Percentiles rank a stretch among this genome's conserved stretches.
Evolutionary conservation across 2,113 vertebrate genomes (phyloP).

Genomic region (Tachuris rubrigastra): DNA sequence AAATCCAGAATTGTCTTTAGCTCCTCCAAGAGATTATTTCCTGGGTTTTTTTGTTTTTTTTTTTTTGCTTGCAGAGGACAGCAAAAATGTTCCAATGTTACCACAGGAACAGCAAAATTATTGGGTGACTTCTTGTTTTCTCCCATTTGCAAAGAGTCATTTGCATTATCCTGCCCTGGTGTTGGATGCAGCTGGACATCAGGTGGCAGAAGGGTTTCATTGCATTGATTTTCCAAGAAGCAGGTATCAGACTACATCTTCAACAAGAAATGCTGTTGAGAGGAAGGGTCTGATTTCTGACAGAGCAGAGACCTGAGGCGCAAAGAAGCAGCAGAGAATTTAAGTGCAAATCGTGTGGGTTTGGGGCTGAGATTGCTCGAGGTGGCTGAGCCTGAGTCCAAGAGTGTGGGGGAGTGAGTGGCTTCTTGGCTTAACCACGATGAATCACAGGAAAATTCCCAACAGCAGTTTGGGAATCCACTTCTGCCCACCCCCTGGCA

Average conservation of each 20-base stretch:
- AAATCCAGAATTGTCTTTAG: neutral
- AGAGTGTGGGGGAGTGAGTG: neutral
- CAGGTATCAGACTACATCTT: neutral
- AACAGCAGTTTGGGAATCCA: neutral
- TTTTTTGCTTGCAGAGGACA: neutral
- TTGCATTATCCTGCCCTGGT: neutral
- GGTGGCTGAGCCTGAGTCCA: neutral
- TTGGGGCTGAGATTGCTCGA: neutral
- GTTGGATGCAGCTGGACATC: neutral
- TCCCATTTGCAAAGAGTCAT: neutral
- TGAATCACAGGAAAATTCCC: neutral
- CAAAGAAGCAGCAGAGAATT: neutral
- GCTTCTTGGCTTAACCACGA: neutral
- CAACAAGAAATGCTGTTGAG: neutral
- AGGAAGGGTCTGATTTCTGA: neutral
- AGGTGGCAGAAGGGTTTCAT: neutral
- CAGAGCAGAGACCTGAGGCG: neutral
- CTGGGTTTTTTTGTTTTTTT: neutral
- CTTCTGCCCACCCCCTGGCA: neutral
- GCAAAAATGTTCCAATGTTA: neutral
- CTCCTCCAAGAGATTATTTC: neutral
- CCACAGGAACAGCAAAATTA: neutral
- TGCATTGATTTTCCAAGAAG: neutral
- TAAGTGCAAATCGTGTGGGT: neutral
- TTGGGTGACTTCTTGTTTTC: neutral